Conservation (phyloP, 2,797 vertebrate genomes). For the Cossypha niveicapilla region DNA sequence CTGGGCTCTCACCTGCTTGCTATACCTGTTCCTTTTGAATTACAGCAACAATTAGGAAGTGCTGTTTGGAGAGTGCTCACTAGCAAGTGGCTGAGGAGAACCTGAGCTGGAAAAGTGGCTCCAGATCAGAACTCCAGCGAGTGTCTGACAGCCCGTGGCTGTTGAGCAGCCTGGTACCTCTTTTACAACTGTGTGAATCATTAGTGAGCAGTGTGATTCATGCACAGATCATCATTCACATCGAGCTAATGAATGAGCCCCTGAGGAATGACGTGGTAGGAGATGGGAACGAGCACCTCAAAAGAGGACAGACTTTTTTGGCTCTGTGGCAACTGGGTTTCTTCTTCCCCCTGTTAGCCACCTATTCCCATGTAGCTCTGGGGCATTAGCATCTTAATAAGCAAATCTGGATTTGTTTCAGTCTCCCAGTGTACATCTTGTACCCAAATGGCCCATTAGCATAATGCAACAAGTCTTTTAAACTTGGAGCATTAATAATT, state of each 20-base stretch:
- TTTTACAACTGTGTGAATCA: constrained; percentile 27
- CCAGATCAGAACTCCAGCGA: neutral
- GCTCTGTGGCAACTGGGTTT: neutral
- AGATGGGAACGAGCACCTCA: neutral
- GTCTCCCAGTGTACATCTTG: constrained; percentile 39
- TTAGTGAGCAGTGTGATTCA: constrained; percentile 53
- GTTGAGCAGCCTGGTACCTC: neutral
- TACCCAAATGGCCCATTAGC: constrained; percentile 50
- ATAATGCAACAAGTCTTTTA: constrained; percentile 63
- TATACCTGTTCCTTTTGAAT: neutral
- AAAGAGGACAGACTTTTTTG: neutral
- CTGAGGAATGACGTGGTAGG: neutral
- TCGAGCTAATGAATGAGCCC: constrained; percentile 42
- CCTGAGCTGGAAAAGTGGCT: neutral
- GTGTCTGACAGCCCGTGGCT: neutral
- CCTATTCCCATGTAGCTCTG: neutral
- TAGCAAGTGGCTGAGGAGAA: neutral
- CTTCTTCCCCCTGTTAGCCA: neutral
- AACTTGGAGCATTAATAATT: constrained; percentile 56
- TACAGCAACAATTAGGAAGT: neutral
- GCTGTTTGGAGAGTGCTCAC: neutral
- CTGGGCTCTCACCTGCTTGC: neutral
- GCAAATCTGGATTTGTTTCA: constrained; percentile 53
- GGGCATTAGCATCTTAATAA: constrained; percentile 58
- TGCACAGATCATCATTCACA: constrained; percentile 25